Percentiles rank a stretch among this genome's conserved stretches.
Evolutionary conservation across 2,113 vertebrate species (phyloP).

Genomic region (Trochalopteron elliotii): DNA sequence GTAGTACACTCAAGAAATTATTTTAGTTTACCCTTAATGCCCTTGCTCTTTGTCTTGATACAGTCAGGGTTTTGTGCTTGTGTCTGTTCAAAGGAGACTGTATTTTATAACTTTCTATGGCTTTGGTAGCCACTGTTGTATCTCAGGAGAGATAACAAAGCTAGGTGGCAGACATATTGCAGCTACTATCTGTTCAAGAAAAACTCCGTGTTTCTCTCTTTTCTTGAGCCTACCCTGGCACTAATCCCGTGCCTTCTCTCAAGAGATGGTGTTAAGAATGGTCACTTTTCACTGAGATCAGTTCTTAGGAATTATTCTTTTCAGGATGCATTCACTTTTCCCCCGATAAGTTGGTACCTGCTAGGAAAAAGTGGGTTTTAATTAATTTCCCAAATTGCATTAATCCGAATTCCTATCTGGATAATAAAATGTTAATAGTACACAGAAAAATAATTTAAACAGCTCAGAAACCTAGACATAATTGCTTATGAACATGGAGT

Average conservation of each 20-base stretch:
- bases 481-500: constrained; percentile 75
- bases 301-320: not conserved
- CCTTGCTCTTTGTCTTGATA: not conserved
- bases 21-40: not conserved
- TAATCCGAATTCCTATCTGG: constrained; percentile 52
- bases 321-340: not conserved
- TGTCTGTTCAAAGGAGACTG: not conserved
- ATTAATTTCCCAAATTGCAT: not conserved
- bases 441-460: constrained; percentile 60
- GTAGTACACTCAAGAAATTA: not conserved
- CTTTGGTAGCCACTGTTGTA: not conserved
- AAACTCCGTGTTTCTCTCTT: not conserved
- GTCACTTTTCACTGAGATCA: not conserved
- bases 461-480: constrained; percentile 73
- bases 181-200: not conserved
- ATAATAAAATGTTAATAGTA: constrained; percentile 71
- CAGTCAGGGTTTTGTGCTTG: not conserved
- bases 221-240: not conserved
- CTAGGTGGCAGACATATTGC: not conserved
- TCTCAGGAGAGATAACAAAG: not conserved
- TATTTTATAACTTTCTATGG: not conserved
- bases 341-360: not conserved
- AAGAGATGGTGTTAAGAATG: not conserved
- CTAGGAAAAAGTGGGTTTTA: not conserved
- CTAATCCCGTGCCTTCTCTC: not conserved